Percentiles rank a stretch among this genome's conserved stretches.
phyloP scores from a whole-genome alignment of 2,888 invertebrate species.

The Pristionchus arcanus region DNA sequence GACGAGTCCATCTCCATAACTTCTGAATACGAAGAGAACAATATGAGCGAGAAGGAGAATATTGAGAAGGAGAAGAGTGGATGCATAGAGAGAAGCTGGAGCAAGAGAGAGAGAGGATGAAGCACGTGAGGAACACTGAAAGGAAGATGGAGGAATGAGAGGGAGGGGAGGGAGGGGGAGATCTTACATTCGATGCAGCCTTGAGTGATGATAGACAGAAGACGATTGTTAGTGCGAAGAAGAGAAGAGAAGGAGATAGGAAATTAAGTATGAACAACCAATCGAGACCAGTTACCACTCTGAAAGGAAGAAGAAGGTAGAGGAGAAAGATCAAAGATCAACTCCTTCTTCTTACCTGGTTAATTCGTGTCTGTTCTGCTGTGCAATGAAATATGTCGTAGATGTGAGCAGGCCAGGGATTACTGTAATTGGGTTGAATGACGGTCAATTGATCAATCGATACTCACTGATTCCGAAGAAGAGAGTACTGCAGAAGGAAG shows the following conservation, averaged over 20 bases:
- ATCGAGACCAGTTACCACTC: constrained; percentile 49
- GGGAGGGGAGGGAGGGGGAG: neutral
- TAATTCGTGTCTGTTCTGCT: constrained; percentile 48
- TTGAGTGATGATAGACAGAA: constrained; percentile 36
- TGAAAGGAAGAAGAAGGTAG: neutral
- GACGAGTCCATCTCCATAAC: neutral
- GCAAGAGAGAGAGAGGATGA: constrained; percentile 37
- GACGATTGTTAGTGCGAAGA: constrained; percentile 17
- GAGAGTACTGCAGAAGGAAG: constrained; percentile 43
- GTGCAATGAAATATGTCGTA: constrained; percentile 50
- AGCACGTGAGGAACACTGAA: neutral
- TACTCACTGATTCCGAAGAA: constrained; percentile 50
- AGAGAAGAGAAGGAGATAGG: constrained; percentile 50
- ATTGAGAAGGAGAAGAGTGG: constrained; percentile 25
- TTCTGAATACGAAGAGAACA: constrained; percentile 41
- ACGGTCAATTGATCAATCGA: neutral
- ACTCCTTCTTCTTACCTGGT: neutral
- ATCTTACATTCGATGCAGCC: constrained; percentile 25
- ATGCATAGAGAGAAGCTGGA: constrained; percentile 10
- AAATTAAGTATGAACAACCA: constrained; percentile 53
- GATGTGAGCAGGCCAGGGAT: constrained; percentile 46
- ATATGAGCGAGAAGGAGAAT: constrained; percentile 41
- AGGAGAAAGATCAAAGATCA: neutral
- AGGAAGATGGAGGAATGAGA: neutral
- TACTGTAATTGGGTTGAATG: constrained; percentile 28